Conservation (phyloP, 2,797 vertebrate species). For the Thaleichthys pacificus region DNA sequence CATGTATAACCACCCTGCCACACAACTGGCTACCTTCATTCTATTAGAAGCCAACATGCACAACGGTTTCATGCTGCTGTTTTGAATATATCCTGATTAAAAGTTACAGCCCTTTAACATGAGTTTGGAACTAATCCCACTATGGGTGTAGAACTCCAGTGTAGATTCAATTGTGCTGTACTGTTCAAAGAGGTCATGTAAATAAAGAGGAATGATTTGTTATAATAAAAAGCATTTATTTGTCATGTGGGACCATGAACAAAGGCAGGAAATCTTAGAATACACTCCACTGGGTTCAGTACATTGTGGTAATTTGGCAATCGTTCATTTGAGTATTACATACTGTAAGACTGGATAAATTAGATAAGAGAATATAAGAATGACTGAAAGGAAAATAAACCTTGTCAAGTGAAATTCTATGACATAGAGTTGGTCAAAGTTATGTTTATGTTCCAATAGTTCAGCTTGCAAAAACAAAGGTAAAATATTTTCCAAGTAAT, state of each 20-base stretch:
- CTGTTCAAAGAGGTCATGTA: constrained; percentile 27
- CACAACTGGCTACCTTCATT: background rate
- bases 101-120: background rate
- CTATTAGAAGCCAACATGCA: background rate
- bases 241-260: constrained; percentile 39
- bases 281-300: constrained; percentile 21
- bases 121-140: background rate
- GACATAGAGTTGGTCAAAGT: background rate
- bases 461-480: background rate
- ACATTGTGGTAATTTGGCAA: constrained; percentile 54
- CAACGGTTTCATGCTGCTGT: background rate
- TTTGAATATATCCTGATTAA: background rate
- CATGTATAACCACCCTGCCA: background rate
- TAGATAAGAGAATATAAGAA: constrained; percentile 40
- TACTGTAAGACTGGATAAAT: constrained; percentile 52
- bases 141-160: background rate
- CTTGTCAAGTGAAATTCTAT: background rate
- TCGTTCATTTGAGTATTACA: constrained; percentile 28
- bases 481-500: background rate
- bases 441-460: background rate
- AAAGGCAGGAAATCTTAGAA: constrained; percentile 41
- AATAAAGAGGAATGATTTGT: constrained; percentile 55
- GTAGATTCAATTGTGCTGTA: background rate
- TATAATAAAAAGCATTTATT: constrained; percentile 47
- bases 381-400: constrained; percentile 13